phyloP scores from a whole-genome alignment of 23 tunicate species.

The Ciona savignyi region DNA sequence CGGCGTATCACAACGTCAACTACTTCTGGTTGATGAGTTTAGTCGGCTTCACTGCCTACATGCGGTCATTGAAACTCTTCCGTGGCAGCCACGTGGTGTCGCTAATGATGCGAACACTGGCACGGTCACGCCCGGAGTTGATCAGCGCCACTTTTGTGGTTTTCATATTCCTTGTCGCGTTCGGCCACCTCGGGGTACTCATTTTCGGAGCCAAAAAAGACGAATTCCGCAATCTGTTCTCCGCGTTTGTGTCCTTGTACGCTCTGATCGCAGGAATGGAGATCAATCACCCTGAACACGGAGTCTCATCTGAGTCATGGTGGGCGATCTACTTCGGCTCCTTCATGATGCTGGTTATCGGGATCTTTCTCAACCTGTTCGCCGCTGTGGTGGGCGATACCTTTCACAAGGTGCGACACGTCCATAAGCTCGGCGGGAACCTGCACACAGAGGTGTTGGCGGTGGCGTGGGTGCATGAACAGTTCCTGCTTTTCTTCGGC shows the following conservation, averaged over 20 bases:
- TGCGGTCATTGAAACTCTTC: constrained; percentile 55
- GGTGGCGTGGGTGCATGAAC: constrained; percentile 60
- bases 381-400: constrained; percentile 46
- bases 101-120: constrained; percentile 43
- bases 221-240: constrained; percentile 6
- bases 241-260: constrained; percentile 12
- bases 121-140: constrained; percentile 13
- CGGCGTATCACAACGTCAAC: constrained; percentile 14
- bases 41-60: constrained; percentile 38
- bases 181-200: constrained; percentile 18
- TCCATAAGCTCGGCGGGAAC: not conserved
- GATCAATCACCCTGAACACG: constrained; percentile 19
- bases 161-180: constrained; percentile 18
- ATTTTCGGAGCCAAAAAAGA: constrained; percentile 7
- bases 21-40: constrained; percentile 14
- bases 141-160: constrained; percentile 19
- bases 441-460: constrained; percentile 67
- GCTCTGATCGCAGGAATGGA: constrained; percentile 44
- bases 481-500: constrained; percentile 21
- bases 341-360: constrained; percentile 32
- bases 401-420: constrained; percentile 15
- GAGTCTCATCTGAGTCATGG: constrained; percentile 17
- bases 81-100: constrained; percentile 59
- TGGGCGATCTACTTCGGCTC: constrained; percentile 34
- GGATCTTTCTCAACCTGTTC: constrained; percentile 36